phyloP scores from a whole-genome alignment of 2,113 vertebrate genomes.

The Plecotus auritus region DNA sequence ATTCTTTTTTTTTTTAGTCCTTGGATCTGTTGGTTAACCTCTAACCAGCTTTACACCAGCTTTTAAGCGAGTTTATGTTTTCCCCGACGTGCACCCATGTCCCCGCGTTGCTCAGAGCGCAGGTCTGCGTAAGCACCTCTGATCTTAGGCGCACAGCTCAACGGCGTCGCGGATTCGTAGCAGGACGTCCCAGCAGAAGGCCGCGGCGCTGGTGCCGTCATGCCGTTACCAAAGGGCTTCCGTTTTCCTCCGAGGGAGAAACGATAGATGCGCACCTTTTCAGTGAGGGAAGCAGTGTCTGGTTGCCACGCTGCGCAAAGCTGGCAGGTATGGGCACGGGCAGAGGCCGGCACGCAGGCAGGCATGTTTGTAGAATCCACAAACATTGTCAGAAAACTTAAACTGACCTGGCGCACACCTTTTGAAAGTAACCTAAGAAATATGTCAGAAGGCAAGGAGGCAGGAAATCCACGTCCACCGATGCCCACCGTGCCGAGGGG shows the following conservation, averaged over 20 bases:
- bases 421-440: neutral
- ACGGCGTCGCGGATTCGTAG: neutral
- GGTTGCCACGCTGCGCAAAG: neutral
- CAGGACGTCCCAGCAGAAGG: neutral
- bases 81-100: neutral
- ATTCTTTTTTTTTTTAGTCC: neutral
- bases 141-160: neutral
- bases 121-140: neutral
- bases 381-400: neutral
- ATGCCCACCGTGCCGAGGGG: neutral
- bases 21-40: neutral
- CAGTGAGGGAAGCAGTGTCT: neutral
- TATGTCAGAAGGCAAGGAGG: neutral
- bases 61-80: neutral
- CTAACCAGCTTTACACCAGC: neutral
- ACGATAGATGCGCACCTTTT: rapidly evolving
- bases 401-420: rapidly evolving
- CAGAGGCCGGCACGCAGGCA: no score
- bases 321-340: rapidly evolving
- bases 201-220: neutral
- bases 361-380: neutral
- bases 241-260: neutral
- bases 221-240: neutral
- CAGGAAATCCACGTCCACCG: neutral
- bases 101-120: neutral